phyloP scores from a whole-genome alignment of 2,888 invertebrate species.

The Agrotis exclamationis region DNA sequence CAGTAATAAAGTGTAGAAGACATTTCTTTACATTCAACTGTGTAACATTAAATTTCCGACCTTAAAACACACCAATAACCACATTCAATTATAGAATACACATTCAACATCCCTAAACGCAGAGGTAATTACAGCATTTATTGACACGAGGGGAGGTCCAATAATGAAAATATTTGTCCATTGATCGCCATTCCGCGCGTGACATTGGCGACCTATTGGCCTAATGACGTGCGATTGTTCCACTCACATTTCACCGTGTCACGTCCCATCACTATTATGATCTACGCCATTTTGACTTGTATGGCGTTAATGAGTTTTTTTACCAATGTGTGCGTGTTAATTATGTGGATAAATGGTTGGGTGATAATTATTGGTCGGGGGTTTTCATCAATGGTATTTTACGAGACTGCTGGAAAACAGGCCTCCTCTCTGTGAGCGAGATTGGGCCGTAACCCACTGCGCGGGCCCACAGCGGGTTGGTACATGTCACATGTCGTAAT shows the following conservation, averaged over 20 bases:
- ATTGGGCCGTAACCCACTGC: too few relatives aligned
- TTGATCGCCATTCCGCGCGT: slow-evolving; percentile 72
- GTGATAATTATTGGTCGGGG: slow-evolving; percentile 7
- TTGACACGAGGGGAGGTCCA: slow-evolving; percentile 64
- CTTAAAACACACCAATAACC: background rate
- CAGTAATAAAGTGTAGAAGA: too few relatives aligned
- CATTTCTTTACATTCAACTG: background rate
- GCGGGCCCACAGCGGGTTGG: too few relatives aligned
- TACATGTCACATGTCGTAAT: too few relatives aligned
- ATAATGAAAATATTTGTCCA: slow-evolving; percentile 76
- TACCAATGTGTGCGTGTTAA: slow-evolving; percentile 40
- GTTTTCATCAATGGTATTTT: background rate
- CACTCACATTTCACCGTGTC: slow-evolving; percentile 65
- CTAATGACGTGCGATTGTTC: slow-evolving; percentile 72
- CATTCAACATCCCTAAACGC: slow-evolving; percentile 47
- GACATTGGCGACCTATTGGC: slow-evolving; percentile 72
- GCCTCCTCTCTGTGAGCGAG: too few relatives aligned
- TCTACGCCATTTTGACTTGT: slow-evolving; percentile 55
- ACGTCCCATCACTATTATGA: slow-evolving; percentile 60
- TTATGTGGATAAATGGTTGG: slow-evolving; percentile 28
- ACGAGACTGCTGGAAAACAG: too few relatives aligned
- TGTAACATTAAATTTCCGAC: background rate
- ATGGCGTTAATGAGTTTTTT: slow-evolving; percentile 61
- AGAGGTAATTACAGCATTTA: slow-evolving; percentile 58
- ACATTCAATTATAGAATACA: slow-evolving; percentile 44